Evolutionary conservation across 1,140 invertebrate genomes (phyloP).

Genomic region (Cotesia chilonis): DNA sequence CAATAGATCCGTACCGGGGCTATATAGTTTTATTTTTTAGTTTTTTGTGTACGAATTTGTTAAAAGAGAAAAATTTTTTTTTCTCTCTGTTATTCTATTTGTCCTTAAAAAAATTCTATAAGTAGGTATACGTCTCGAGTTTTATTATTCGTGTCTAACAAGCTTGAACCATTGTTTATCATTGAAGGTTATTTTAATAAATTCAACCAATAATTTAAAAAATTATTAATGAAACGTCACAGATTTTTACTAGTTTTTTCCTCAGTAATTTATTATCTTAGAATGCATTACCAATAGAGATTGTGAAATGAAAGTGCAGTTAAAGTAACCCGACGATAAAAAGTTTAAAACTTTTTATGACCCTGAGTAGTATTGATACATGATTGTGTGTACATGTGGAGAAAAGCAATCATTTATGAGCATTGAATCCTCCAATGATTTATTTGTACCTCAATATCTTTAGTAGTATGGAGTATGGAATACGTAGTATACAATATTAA

Average conservation of each 20-base stretch:
- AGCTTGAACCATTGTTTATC: neutral
- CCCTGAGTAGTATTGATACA: neutral
- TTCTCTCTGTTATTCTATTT: neutral
- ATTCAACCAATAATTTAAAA: neutral
- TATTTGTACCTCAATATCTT: conserved; percentile 8
- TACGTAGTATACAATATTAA: too few species aligned
- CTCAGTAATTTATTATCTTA: conserved; percentile 5
- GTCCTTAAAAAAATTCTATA: conserved; percentile 1
- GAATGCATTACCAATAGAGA: conserved; percentile 9
- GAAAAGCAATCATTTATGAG: conserved; percentile 10
- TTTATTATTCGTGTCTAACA: conserved; percentile 5
- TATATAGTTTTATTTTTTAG: conserved; percentile 15
- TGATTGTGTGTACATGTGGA: neutral
- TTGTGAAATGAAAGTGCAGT: conserved; percentile 24
- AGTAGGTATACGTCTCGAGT: neutral
- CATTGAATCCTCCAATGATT: conserved; percentile 13
- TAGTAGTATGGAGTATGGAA: neutral
- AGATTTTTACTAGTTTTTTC: neutral
- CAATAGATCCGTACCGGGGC: conserved; percentile 22
- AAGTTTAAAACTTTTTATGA: neutral
- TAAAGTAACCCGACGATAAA: neutral
- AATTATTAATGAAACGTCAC: conserved; percentile 6
- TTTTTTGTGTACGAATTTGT: too few species aligned
- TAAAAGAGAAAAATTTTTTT: too few species aligned
- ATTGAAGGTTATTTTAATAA: neutral